Conservation (phyloP, 1,140 invertebrate species). For the Brachionus rotundiformis region DNA sequence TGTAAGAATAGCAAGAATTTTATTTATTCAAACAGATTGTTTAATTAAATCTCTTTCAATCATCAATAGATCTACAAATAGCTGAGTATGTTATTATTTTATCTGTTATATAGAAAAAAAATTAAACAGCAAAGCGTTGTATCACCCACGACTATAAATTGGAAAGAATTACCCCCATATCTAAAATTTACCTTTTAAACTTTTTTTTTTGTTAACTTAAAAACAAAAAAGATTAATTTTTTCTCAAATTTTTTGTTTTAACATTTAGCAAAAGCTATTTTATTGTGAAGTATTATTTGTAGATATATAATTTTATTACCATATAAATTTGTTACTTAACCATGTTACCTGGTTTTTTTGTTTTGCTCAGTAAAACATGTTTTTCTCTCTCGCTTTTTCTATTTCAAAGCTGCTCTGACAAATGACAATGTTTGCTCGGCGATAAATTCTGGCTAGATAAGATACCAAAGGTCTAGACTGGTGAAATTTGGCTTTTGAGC, state of each 20-base stretch:
- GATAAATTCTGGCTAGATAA: neutral
- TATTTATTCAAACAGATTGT: neutral
- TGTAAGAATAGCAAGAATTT: neutral
- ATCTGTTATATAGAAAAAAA: neutral
- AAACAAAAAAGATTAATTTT: neutral
- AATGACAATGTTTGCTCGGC: neutral
- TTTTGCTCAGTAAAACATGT: neutral
- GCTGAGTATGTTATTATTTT: neutral
- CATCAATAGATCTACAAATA: neutral
- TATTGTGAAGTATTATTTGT: neutral
- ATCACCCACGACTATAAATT: neutral
- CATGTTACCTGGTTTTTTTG: neutral
- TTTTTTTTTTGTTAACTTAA: neutral
- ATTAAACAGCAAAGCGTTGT: neutral
- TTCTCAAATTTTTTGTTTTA: neutral
- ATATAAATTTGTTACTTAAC: neutral
- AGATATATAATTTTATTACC: constrained; percentile 10
- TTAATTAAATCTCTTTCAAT: neutral
- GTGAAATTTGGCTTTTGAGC: neutral
- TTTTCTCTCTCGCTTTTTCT: neutral
- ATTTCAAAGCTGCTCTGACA: neutral
- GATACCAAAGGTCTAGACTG: neutral
- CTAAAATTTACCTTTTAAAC: neutral
- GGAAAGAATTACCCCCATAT: neutral
- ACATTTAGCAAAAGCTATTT: neutral